phyloP scores from a whole-genome alignment of 2,797 vertebrate genomes.

The Limnodromus scolopaceus region DNA sequence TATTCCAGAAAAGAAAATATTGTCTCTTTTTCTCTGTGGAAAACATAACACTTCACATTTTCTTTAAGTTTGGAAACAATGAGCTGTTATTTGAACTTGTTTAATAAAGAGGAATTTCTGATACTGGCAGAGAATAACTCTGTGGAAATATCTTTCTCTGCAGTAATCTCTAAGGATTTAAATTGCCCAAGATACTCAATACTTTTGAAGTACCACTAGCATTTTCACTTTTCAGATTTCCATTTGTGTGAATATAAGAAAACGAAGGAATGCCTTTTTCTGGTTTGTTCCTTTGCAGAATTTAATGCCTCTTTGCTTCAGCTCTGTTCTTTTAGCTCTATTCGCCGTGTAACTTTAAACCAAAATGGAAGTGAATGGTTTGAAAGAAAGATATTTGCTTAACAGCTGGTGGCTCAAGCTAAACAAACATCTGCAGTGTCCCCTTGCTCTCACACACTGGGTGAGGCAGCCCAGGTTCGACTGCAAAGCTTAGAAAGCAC shows the following conservation, averaged over 20 bases:
- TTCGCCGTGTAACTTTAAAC: slow-evolving; percentile 18
- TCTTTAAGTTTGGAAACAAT: slow-evolving; percentile 22
- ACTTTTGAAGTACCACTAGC: background rate
- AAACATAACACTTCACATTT: slow-evolving; percentile 4
- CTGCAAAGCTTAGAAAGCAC: background rate
- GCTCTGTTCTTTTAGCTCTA: background rate
- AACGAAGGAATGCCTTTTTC: background rate
- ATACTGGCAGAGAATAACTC: background rate
- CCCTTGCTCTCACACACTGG: background rate
- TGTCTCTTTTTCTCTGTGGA: background rate
- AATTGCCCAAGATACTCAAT: background rate
- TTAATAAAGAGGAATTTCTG: slow-evolving; percentile 48
- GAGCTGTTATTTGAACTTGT: slow-evolving; percentile 36
- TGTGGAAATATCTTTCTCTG: slow-evolving; percentile 21
- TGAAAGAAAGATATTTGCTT: slow-evolving; percentile 31
- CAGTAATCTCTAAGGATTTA: slow-evolving; percentile 15
- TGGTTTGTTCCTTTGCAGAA: background rate
- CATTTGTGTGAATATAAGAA: background rate
- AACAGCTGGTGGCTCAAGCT: background rate
- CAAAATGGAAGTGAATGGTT: background rate
- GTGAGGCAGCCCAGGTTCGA: background rate
- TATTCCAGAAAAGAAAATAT: background rate
- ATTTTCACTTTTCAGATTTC: slow-evolving; percentile 45
- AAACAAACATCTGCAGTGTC: background rate
- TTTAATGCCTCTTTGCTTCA: background rate